Evolutionary conservation across 2,888 invertebrate species (phyloP).

Genomic region (Scaptomyza flava): DNA sequence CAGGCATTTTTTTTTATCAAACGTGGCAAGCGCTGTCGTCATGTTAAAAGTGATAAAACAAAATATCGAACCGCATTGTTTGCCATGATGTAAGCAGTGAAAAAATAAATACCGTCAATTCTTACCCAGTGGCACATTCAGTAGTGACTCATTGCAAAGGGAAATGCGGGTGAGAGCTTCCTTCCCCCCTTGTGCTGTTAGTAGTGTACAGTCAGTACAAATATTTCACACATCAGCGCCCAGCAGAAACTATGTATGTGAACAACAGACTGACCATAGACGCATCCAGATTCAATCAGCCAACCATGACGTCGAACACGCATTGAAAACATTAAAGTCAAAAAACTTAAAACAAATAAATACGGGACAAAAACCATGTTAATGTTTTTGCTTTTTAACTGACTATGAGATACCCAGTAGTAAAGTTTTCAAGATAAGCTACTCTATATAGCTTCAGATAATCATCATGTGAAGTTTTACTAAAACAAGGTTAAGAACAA

Average conservation of each 20-base stretch:
- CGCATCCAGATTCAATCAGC: slow-evolving; percentile 51
- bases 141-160: slow-evolving; percentile 32
- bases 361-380: slow-evolving; percentile 4
- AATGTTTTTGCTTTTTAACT: background rate
- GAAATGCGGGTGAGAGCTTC: slow-evolving; percentile 5
- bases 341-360: slow-evolving; percentile 18
- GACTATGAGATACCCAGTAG: background rate
- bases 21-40: slow-evolving; percentile 40
- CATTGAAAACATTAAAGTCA: slow-evolving; percentile 25
- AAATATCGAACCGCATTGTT: slow-evolving; percentile 40
- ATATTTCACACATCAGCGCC: slow-evolving; percentile 63
- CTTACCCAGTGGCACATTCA: slow-evolving; percentile 1
- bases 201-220: slow-evolving; percentile 47
- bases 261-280: slow-evolving; percentile 46
- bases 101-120: slow-evolving; percentile 23
- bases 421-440: too few species aligned
- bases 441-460: too few species aligned
- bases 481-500: too few species aligned
- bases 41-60: slow-evolving; percentile 45
- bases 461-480: too few species aligned
- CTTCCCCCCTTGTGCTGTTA: slow-evolving; percentile 2
- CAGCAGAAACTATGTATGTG: slow-evolving; percentile 26
- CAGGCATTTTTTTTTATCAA: slow-evolving; percentile 23
- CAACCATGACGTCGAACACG: slow-evolving; percentile 60
- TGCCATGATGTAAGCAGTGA: slow-evolving; percentile 48